A percentile compares a stretch with the other conserved stretches of the same genome.
Evolutionary conservation across 2,888 invertebrate species (phyloP).

Genomic region (Autographa pulchrina): DNA sequence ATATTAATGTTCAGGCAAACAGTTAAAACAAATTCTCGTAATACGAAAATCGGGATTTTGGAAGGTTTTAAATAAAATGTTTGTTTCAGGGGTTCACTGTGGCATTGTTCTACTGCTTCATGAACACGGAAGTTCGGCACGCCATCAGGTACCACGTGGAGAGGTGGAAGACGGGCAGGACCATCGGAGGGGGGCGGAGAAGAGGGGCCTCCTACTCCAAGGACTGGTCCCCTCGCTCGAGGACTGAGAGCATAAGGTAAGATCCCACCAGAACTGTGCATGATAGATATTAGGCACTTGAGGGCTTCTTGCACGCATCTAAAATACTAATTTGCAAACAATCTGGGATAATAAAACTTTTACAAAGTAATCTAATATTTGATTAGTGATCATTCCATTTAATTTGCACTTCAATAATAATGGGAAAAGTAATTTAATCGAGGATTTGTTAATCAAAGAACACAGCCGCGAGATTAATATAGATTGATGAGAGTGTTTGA

Average conservation of each 20-base stretch:
- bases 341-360: conserved; percentile 10
- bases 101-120: conserved; percentile 97
- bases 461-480: neutral
- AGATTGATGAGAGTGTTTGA: neutral
- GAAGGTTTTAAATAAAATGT: conserved; percentile 8
- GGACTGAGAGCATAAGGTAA: conserved; percentile 95
- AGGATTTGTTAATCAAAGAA: neutral
- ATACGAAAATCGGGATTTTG: neutral
- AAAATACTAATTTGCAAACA: conserved; percentile 35
- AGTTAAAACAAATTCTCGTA: conserved; percentile 5
- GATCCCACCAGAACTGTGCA: conserved; percentile 32
- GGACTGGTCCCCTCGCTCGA: conserved; percentile 94
- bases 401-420: neutral
- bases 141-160: conserved; percentile 95
- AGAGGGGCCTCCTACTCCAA: conserved; percentile 93
- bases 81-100: conserved; percentile 95
- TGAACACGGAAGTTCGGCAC: conserved; percentile 97
- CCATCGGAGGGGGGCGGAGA: conserved; percentile 90
- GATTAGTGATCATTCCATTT: conserved; percentile 33
- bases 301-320: conserved; percentile 33
- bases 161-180: conserved; percentile 93
- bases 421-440: no score
- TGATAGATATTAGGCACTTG: conserved; percentile 11
- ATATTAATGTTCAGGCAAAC: conserved; percentile 3
- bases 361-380: conserved; percentile 20